Evolutionary conservation across 2,797 vertebrate species (phyloP).

Genomic region (Cyprinodon diabolis): DNA sequence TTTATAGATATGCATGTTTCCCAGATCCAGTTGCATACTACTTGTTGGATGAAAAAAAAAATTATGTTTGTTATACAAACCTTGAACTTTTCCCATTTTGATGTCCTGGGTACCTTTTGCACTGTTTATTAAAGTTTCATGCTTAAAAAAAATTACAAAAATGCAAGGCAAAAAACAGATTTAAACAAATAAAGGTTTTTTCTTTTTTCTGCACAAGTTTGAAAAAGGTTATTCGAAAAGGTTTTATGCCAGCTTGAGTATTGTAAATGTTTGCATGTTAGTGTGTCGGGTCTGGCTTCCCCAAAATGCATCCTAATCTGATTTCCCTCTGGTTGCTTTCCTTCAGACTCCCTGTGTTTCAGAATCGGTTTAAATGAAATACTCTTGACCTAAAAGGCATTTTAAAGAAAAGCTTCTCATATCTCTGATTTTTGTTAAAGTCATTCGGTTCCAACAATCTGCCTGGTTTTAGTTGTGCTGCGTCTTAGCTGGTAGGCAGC

Average conservation of each 20-base stretch:
- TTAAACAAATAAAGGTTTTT: neutral
- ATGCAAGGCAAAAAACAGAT: neutral
- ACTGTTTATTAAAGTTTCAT: no score
- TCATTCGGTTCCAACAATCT: no score
- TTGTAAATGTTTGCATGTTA: neutral
- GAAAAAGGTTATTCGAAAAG: neutral
- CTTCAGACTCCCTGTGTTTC: neutral
- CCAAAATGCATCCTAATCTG: neutral
- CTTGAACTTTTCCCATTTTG: no score
- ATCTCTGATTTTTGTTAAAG: no score
- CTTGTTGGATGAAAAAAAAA: no score
- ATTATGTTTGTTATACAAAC: no score
- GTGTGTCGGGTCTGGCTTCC: neutral
- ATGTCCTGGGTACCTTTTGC: no score
- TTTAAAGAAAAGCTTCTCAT: neutral
- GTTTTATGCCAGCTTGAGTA: neutral
- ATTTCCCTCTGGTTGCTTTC: no score
- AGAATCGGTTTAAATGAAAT: neutral
- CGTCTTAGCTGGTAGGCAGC: no score
- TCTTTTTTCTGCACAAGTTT: no score
- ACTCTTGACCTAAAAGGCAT: neutral
- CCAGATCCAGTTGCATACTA: neutral
- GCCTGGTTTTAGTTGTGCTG: no score
- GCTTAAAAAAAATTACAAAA: no score
- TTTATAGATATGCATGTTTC: neutral